A percentile compares a stretch with the other conserved stretches of the same genome.
Conservation (phyloP, 2,113 vertebrate species). For the Platysteira castanea region DNA sequence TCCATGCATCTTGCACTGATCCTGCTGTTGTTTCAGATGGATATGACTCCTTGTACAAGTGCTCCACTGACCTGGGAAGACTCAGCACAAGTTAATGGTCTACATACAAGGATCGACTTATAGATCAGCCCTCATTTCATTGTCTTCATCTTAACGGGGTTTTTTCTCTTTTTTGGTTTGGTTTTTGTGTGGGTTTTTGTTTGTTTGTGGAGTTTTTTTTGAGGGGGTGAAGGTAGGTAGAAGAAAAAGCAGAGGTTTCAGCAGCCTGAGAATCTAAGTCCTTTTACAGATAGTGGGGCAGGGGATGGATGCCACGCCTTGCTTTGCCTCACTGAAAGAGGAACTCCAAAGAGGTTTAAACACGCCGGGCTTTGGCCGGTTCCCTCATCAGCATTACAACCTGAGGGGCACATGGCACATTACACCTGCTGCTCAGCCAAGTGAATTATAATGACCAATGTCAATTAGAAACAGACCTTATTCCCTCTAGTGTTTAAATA, state of each 20-base stretch:
- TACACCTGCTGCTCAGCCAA: not conserved
- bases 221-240: rapidly evolving
- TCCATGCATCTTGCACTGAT: not conserved
- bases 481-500: not conserved
- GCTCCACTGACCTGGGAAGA: not conserved
- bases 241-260: not conserved
- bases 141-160: not conserved
- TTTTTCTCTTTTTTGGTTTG: too few species aligned
- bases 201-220: too few species aligned
- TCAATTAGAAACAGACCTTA: not conserved
- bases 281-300: not conserved
- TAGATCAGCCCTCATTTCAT: not conserved
- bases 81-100: not conserved
- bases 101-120: rapidly evolving
- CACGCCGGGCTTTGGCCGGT: not conserved
- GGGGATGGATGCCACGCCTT: not conserved
- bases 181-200: too few species aligned
- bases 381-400: not conserved
- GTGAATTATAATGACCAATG: not conserved
- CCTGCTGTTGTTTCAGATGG: not conserved
- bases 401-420: rapidly evolving
- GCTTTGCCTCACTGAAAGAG: not conserved
- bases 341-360: not conserved
- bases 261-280: not conserved
- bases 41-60: not conserved